These are phyloP conservation scores for Synanthedon formicaeformis DNA, from an alignment of 2,888 invertebrate genomes.

Conservation along the genomic window DNA sequence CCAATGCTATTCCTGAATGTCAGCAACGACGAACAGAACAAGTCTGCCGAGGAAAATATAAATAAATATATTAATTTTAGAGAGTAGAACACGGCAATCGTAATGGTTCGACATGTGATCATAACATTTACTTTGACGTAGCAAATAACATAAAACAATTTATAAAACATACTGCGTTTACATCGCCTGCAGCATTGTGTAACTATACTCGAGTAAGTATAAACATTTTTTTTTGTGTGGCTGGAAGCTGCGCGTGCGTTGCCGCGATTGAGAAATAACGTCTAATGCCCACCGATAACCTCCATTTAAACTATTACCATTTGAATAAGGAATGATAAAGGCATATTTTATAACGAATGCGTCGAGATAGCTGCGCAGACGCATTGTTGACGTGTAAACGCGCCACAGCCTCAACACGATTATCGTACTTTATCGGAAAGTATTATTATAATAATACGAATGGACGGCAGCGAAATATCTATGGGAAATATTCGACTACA, in stretches of 20 bases:
- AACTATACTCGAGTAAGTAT: no score
- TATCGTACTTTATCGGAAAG: neutral
- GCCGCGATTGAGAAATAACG: constrained; percentile 10
- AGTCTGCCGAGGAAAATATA: no score
- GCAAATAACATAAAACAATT: no score
- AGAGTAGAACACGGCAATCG: no score
- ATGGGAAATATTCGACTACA: neutral
- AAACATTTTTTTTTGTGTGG: no score
- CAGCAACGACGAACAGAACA: no score
- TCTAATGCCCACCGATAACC: constrained; percentile 3
- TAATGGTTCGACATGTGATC: no score
- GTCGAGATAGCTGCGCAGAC: constrained; percentile 1
- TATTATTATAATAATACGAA: neutral
- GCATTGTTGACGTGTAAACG: constrained; percentile 3
- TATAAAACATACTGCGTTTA: no score
- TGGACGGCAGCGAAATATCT: neutral
- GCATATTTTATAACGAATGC: constrained; percentile 1
- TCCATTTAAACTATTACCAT: constrained; percentile 1
- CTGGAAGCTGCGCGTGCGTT: neutral
- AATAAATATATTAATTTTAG: no score
- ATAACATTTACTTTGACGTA: no score
- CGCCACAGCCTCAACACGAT: neutral
- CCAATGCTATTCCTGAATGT: no score
- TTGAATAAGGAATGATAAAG: neutral
- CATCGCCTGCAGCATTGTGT: no score